phyloP scores from a whole-genome alignment of 1,140 invertebrate genomes.

The Heliconius hermathena region DNA sequence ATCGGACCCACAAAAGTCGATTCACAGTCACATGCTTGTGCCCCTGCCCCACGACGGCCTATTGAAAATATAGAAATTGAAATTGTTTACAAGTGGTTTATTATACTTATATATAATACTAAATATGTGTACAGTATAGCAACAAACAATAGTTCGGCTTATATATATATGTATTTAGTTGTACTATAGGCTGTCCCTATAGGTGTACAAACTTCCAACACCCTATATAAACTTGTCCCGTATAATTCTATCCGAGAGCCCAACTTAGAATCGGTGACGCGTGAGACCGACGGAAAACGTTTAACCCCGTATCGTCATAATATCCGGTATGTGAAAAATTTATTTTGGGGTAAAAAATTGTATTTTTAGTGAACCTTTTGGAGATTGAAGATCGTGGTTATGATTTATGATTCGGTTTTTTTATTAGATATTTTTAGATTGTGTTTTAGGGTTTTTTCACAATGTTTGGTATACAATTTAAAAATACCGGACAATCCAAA shows the following conservation, averaged over 20 bases:
- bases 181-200: not conserved
- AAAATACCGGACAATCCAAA: too few species aligned
- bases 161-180: not conserved
- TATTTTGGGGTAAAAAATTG: not conserved
- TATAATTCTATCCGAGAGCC: not conserved
- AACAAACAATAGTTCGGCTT: not conserved
- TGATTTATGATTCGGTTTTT: too few species aligned
- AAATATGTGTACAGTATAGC: not conserved
- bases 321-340: not conserved
- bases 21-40: too few species aligned
- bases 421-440: too few species aligned
- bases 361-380: too few species aligned
- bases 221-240: not conserved
- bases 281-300: not conserved
- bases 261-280: not conserved
- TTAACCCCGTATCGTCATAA: not conserved
- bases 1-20: too few species aligned
- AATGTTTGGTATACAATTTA: too few species aligned
- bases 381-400: too few species aligned
- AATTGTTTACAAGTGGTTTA: too few species aligned
- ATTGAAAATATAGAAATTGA: not conserved
- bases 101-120: not conserved
- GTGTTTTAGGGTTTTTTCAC: too few species aligned
- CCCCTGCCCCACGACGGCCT: too few species aligned
- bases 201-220: not conserved